Conservation (phyloP, 1,140 invertebrate species). For the Hermatobates lingyangjiaoensis region DNA sequence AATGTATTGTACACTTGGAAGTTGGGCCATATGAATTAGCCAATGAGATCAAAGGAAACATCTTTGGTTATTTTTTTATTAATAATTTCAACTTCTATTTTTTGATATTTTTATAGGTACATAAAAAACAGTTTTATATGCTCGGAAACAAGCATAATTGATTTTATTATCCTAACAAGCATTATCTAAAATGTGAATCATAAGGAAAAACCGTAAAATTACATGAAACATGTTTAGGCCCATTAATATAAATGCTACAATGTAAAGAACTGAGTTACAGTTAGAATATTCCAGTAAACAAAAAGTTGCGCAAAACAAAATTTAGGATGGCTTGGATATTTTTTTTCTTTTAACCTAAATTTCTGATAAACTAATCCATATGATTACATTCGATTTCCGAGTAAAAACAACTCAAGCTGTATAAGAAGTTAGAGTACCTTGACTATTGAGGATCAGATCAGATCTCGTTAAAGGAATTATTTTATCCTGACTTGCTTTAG, state of each 20-base stretch:
- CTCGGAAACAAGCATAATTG: no score
- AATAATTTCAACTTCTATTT: no score
- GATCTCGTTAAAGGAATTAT: constrained; percentile 38
- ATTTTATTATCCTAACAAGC: no score
- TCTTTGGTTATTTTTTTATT: no score
- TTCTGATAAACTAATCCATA: background rate
- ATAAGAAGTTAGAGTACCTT: constrained; percentile 26
- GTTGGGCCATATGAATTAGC: no score
- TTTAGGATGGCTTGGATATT: background rate
- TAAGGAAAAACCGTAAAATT: no score
- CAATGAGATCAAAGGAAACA: no score
- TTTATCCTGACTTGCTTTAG: constrained; percentile 28
- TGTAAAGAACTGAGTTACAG: background rate
- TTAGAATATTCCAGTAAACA: background rate
- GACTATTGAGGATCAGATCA: constrained; percentile 37
- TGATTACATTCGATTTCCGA: background rate
- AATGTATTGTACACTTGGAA: no score
- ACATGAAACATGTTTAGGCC: no score
- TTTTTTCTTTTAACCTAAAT: background rate
- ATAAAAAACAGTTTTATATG: no score
- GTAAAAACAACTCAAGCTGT: background rate
- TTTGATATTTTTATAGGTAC: no score
- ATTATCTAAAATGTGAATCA: no score
- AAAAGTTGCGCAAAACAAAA: background rate
- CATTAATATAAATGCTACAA: background rate